Conservation (phyloP, 2,113 vertebrate species). For the Callospermophilus lateralis region DNA sequence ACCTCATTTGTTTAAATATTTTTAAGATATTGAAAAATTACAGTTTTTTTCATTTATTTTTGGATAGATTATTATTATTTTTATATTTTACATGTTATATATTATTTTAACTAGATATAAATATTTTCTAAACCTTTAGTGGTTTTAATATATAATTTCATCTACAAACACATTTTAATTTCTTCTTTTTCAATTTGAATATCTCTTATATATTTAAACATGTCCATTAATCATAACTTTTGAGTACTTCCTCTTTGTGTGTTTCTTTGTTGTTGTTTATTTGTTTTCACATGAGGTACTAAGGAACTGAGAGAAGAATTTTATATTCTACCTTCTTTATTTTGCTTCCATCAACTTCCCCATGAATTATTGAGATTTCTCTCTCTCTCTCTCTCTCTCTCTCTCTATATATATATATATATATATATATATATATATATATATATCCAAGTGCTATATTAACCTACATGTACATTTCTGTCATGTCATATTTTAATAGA, state of each 20-base stretch:
- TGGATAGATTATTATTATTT: too few species aligned
- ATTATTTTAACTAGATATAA: too few species aligned
- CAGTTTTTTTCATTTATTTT: too few species aligned
- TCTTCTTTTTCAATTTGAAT: background rate
- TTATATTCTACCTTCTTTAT: background rate
- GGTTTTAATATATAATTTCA: too few species aligned
- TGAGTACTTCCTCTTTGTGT: background rate
- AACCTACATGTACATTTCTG: background rate
- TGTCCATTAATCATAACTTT: conserved; percentile 5
- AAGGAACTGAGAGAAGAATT: background rate
- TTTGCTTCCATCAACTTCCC: conserved; percentile 27
- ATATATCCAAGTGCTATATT: background rate
- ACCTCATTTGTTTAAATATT: too few species aligned
- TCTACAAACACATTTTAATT: background rate
- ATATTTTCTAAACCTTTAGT: too few species aligned
- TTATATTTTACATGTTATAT: too few species aligned
- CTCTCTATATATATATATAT: too few species aligned
- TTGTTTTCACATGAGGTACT: background rate
- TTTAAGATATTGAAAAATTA: too few species aligned
- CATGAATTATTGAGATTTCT: background rate
- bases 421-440: background rate
- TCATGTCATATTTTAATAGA: background rate
- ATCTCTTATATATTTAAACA: background rate
- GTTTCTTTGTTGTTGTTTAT: background rate
- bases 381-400: background rate